Evolutionary conservation across 2,888 invertebrate genomes (phyloP), one percentile per base, ranked within the genome.

Genomic region (Resseliella maxima): DNA sequence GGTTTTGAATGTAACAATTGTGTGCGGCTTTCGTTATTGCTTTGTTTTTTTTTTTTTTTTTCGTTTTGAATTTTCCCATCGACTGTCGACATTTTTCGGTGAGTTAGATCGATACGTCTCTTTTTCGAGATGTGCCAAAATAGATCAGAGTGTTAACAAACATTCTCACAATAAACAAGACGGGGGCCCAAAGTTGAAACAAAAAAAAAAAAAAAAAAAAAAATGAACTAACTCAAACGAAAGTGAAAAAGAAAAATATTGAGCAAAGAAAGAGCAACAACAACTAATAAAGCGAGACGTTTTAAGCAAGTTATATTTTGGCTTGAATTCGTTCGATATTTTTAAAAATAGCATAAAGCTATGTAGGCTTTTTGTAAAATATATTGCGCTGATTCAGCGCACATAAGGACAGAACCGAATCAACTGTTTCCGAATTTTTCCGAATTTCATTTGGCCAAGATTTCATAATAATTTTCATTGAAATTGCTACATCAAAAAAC

Each of bases 331-430:
- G 72, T 72, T 31, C 72, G 72, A 72, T 72, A 83, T 83, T 38
- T 36, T 83, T 83, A 83, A 83, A 83, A 83, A 83, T 83, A 83
- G 83, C 38, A 38, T 38, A 83, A n/a, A 83, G 83, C 36, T 83
- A 83, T 83, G 83, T 83, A 83, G 83, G 83, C 83, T 83, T 83
- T 81, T 35, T 35, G 6, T 3, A 36, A 21, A 59, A 27, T 21
- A 31, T 72, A 38, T 83, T 38, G 83, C 83, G 83, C 83, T 38
- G 83, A 83, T 83, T 83, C 83, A 38, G 83, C 83, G 83, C 83
- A 38, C 83, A 83, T 83, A 83, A 36, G 38, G 72, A 72, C 72
- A 72, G 72, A 72, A 72, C 10, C 72, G 72, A 72, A 72, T 31
- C 2, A 24, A 15, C 50, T 6, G 15, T 72, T 31, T 59, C 0